Base-by-base conservation (phyloP, 2,797 vertebrate species). In the Sylvilagus floridanus region DNA sequence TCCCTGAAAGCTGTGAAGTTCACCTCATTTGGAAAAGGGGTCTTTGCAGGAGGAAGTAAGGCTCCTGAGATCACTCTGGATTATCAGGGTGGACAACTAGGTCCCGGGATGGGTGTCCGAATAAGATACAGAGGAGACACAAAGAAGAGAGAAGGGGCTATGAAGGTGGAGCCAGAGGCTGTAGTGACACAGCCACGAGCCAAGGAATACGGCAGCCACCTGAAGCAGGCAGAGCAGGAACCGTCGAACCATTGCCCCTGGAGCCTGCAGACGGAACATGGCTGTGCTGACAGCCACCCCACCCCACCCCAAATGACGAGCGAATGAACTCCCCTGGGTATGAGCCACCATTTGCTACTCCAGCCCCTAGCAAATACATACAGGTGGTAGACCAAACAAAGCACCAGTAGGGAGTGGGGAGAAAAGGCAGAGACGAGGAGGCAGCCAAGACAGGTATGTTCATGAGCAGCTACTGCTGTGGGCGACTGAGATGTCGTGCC, bases 401-500 rank as follows among this genome's bases (percentile, higher is more conserved):
- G n/a, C 14, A 47, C 11, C 24, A 37, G 16, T 13, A 78, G 16
- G 3, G 26, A 26, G 17, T 35, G n/a, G 37, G 28, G 22, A 77
- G 57, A n/a, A 2, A 4, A 65, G 47, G 14, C 11, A 17, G 24
- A 4, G 42, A 26, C 28, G 35, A n/a, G 69, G 54, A 79, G 50
- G 30, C 52, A 11, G 11, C n/a, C 17, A 30, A n/a, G 3, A 4
- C 0, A 10, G 5, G 13, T 22, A 8, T 24, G 30, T 24, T 75
- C 21, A 4, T 1, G 54, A 66, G 60, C 50, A 5, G 14, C 22
- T 30, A 42, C 63, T 1, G 1, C 28, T 11, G 35, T 0, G 22
- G 8, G 22, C 63, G 26, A 1, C 2, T 16, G n/a, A 60, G 54
- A 12, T 7, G 37, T 12, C 1, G 0, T n/a, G 35, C 69, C 1